phyloP scores from a whole-genome alignment of 2,888 invertebrate species.

The Lutraria lutraria region DNA sequence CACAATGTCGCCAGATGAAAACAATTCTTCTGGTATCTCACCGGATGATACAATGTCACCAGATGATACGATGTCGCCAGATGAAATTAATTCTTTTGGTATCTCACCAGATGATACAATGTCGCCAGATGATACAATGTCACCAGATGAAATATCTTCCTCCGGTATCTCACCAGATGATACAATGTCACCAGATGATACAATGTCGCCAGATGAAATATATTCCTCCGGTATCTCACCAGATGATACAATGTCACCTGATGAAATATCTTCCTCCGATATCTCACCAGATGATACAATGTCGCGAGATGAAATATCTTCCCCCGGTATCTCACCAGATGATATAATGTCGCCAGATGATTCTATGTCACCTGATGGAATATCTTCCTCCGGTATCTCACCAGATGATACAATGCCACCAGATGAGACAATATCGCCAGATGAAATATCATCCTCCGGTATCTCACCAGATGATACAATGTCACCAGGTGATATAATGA shows the following conservation, averaged over 20 bases:
- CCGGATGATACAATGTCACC: neutral
- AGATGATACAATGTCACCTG: conserved; percentile 17
- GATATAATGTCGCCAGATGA: neutral
- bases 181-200: neutral
- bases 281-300: conserved; percentile 2
- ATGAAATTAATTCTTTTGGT: neutral
- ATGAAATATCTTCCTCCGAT: conserved; percentile 15
- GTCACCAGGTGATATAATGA: neutral
- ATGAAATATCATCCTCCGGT: neutral
- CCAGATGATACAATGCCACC: conserved; percentile 5
- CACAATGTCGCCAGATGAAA: neutral
- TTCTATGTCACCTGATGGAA: conserved; percentile 15
- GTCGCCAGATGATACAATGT: neutral
- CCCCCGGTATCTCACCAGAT: neutral
- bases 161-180: neutral
- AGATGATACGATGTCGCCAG: neutral
- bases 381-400: neutral
- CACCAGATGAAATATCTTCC: neutral
- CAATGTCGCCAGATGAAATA: neutral
- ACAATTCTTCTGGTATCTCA: neutral
- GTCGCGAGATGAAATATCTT: conserved; percentile 11
- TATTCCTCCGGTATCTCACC: conserved; percentile 4
- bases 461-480: neutral
- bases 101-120: conserved; percentile 16
- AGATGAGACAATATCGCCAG: neutral